phyloP scores from a whole-genome alignment of 1,140 invertebrate genomes.

The Sycophaga agraensis region DNA sequence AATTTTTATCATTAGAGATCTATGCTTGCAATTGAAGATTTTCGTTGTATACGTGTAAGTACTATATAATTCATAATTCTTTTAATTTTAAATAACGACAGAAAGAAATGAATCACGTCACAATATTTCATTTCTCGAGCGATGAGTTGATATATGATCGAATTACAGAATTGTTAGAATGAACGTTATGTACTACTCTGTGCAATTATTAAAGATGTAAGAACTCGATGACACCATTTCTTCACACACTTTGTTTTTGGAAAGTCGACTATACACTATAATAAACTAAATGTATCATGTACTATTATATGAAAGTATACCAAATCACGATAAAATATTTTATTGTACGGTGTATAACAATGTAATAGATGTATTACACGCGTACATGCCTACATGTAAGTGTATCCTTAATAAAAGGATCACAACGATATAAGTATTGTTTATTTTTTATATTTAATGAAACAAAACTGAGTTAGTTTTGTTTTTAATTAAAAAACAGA shows the following conservation, averaged over 20 bases:
- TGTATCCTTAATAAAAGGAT: constrained; percentile 26
- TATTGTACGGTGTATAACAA: constrained; percentile 33
- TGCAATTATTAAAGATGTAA: constrained; percentile 31
- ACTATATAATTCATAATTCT: too few species aligned
- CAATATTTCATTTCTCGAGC: too few species aligned
- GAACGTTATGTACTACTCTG: constrained; percentile 26
- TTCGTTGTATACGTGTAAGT: too few species aligned
- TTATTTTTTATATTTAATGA: too few species aligned
- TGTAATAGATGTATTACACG: constrained; percentile 24
- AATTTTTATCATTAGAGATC: too few species aligned
- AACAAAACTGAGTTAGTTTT: too few species aligned
- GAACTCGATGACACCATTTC: constrained; percentile 9
- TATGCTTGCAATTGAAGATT: too few species aligned
- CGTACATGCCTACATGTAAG: constrained; percentile 32
- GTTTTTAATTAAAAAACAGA: too few species aligned
- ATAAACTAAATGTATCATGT: constrained; percentile 31
- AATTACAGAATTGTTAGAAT: constrained; percentile 20
- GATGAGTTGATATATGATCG: too few species aligned
- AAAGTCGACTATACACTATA: constrained; percentile 8
- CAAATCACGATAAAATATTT: constrained; percentile 33
- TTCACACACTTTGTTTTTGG: constrained; percentile 14
- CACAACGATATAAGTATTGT: too few species aligned
- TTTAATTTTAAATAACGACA: too few species aligned
- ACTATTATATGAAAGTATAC: constrained; percentile 37
- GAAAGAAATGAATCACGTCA: too few species aligned